Percentiles rank a stretch among this genome's conserved stretches.
Conservation (phyloP, 2,888 invertebrate genomes). For the Rotaria magnacalcarata region DNA sequence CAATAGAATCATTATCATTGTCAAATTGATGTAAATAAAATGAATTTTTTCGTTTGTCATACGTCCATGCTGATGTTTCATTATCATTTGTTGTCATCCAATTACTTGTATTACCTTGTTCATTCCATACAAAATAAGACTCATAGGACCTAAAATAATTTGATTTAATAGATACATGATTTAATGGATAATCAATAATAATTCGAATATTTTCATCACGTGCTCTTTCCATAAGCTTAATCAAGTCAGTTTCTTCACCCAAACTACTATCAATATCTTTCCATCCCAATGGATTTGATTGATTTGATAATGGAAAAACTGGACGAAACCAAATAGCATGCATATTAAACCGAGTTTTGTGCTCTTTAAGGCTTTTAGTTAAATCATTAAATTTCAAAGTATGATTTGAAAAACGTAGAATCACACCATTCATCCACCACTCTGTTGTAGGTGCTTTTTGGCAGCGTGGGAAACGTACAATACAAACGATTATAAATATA, state of each 20-base stretch:
- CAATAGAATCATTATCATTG: neutral
- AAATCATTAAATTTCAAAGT: neutral
- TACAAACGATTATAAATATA: conserved; percentile 4
- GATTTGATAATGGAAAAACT: neutral
- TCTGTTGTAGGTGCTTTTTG: neutral
- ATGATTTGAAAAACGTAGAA: neutral
- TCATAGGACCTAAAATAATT: neutral
- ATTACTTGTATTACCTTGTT: conserved; percentile 4
- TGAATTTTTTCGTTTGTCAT: neutral
- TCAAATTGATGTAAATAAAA: conserved; percentile 25
- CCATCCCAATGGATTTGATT: neutral
- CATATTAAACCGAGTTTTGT: neutral
- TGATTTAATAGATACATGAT: neutral
- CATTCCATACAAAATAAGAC: neutral
- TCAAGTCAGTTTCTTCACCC: neutral
- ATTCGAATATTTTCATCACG: neutral
- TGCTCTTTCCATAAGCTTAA: neutral
- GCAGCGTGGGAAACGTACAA: neutral
- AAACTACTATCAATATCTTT: neutral
- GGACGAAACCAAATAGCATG: neutral
- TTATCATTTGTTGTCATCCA: neutral
- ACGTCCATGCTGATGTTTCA: conserved; percentile 6
- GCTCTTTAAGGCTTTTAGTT: neutral
- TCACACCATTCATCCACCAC: conserved; percentile 9
- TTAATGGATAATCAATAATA: conserved; percentile 15